phyloP scores from a whole-genome alignment of 37 sponge, comb jelly and placozoan species.

The Theonella swinhoei region DNA sequence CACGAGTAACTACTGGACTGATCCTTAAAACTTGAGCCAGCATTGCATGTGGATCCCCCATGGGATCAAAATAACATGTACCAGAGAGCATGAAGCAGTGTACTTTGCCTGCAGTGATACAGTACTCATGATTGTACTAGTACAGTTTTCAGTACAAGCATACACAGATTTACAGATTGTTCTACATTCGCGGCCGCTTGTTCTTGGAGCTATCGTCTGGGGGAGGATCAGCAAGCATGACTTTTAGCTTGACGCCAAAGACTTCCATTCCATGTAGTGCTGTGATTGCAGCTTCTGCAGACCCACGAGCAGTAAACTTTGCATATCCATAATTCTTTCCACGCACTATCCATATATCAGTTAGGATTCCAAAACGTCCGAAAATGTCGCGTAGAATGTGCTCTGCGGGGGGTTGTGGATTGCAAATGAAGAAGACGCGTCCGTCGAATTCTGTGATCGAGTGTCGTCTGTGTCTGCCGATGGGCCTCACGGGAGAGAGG shows the following conservation, averaged over 20 bases:
- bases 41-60: too few species aligned
- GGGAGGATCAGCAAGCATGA: constrained; percentile 86
- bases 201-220: constrained; percentile 57
- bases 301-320: constrained; percentile 61
- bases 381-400: constrained; percentile 84
- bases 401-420: constrained; percentile 86
- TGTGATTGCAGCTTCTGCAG: constrained; percentile 93
- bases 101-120: too few species aligned
- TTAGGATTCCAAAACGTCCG: constrained; percentile 84
- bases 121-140: too few species aligned
- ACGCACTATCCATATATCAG: constrained; percentile 87
- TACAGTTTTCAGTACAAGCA: too few species aligned
- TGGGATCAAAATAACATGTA: too few species aligned
- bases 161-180: too few species aligned
- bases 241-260: constrained; percentile 78
- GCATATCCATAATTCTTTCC: constrained; percentile 96
- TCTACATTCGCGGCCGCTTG: constrained; percentile 42
- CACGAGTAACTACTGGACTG: too few species aligned
- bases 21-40: too few species aligned
- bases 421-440: constrained; percentile 90
- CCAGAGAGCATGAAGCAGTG: too few species aligned
- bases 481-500: constrained; percentile 79
- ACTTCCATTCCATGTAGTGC: constrained; percentile 92
- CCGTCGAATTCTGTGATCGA: constrained; percentile 71
- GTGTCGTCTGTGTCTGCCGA: constrained; percentile 56